A percentile compares a stretch with the other conserved stretches of the same genome.
Evolutionary conservation across 1,140 invertebrate genomes (phyloP).

Genomic region (Sitodiplosis mosellana): DNA sequence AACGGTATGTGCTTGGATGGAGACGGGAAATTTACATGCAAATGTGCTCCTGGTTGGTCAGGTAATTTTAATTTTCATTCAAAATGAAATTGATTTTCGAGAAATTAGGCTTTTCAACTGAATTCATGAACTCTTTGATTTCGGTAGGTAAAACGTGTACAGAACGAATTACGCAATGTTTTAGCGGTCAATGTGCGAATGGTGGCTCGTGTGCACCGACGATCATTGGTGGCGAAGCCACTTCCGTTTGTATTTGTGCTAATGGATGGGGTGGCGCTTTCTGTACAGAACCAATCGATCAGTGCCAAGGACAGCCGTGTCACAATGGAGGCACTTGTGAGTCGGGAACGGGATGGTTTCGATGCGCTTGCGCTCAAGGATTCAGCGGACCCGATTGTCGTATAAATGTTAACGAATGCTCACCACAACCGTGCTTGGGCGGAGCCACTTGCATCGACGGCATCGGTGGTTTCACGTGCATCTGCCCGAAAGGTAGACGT

Average conservation of each 20-base stretch:
- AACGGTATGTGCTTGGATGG: constrained; percentile 58
- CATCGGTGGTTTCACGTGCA: constrained; percentile 56
- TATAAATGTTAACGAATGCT: constrained; percentile 63
- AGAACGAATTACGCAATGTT: constrained; percentile 20
- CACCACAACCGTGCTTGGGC: constrained; percentile 61
- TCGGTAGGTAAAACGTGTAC: constrained; percentile 19
- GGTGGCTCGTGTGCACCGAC: constrained; percentile 48
- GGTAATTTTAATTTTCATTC: constrained; percentile 24
- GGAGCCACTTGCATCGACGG: constrained; percentile 66
- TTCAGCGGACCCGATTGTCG: constrained; percentile 60
- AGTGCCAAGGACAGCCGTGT: constrained; percentile 34
- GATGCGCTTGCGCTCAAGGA: constrained; percentile 59
- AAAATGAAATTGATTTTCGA: not conserved
- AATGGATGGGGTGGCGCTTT: constrained; percentile 21
- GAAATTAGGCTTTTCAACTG: not conserved
- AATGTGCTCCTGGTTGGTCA: constrained; percentile 60
- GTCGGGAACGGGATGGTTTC: constrained; percentile 60
- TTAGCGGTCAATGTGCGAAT: constrained; percentile 38
- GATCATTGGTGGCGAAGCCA: constrained; percentile 14
- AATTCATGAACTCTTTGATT: not conserved
- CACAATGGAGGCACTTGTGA: constrained; percentile 61
- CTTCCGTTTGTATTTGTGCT: constrained; percentile 18
- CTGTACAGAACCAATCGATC: constrained; percentile 21
- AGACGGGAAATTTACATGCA: constrained; percentile 52
- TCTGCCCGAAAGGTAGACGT: constrained; percentile 58